These are phyloP conservation scores for Hermetia illucens DNA, from an alignment of 1,140 invertebrate genomes.

Conservation along the genomic window DNA sequence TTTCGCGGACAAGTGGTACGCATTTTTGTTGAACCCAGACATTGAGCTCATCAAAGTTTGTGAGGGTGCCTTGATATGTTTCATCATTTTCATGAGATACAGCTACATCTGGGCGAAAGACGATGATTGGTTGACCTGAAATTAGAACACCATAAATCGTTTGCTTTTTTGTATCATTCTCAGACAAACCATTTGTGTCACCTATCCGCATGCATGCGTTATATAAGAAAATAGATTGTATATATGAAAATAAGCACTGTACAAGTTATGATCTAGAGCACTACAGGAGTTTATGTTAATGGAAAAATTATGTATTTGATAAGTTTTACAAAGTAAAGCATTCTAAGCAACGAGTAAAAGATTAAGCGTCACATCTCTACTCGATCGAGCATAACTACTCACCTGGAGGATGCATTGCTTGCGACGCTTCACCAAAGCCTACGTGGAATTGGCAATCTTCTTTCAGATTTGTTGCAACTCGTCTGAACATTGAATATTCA, in stretches of 20 bases:
- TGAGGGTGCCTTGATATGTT: constrained; percentile 56
- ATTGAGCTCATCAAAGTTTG: constrained; percentile 62
- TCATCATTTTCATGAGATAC: constrained; percentile 67
- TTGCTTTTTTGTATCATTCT: too few relatives aligned
- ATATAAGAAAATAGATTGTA: neutral
- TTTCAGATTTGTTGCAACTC: constrained; percentile 76
- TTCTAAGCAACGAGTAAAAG: too few relatives aligned
- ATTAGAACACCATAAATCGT: constrained; percentile 3
- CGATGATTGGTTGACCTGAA: constrained; percentile 53
- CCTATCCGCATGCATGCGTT: neutral
- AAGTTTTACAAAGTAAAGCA: too few relatives aligned
- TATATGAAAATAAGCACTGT: too few relatives aligned
- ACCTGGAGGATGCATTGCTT: constrained; percentile 69
- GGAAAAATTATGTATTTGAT: too few relatives aligned
- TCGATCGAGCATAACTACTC: too few relatives aligned
- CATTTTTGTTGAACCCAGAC: constrained; percentile 85
- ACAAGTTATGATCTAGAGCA: too few relatives aligned
- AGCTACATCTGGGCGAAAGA: constrained; percentile 65
- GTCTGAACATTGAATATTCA: constrained; percentile 64
- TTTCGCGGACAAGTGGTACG: constrained; percentile 76
- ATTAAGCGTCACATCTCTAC: too few relatives aligned
- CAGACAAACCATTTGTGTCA: too few relatives aligned
- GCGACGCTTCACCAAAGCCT: constrained; percentile 76
- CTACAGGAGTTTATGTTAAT: too few relatives aligned
- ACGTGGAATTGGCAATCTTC: constrained; percentile 93